A percentile compares a stretch with the other conserved stretches of the same genome.
These are phyloP conservation scores for Pygmarrhopalites habei DNA, from an alignment of 1,140 invertebrate genomes.

Conservation along the genomic window DNA sequence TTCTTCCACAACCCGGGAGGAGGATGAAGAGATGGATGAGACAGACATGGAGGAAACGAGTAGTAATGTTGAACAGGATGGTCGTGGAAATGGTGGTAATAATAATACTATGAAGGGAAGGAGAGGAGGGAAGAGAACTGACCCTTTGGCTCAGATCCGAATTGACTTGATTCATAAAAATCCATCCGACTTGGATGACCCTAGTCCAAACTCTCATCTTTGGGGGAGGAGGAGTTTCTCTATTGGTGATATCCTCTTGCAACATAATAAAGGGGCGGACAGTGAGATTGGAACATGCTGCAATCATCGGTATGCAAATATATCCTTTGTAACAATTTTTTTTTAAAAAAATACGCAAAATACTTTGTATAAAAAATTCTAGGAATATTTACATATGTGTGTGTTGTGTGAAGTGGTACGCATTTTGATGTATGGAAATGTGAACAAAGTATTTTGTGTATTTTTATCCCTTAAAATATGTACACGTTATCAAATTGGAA, in stretches of 20 bases:
- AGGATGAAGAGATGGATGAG: background rate
- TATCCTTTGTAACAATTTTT: too few relatives aligned
- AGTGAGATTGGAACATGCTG: background rate
- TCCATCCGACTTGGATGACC: conserved; percentile 12
- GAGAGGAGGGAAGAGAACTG: background rate
- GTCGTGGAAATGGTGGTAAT: background rate
- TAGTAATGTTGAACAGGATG: background rate
- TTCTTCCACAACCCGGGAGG: background rate
- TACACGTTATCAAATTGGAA: too few relatives aligned
- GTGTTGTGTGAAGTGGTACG: too few relatives aligned
- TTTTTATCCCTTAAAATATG: too few relatives aligned
- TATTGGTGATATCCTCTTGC: conserved; percentile 25
- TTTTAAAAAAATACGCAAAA: too few relatives aligned
- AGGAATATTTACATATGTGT: too few relatives aligned
- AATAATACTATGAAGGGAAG: background rate
- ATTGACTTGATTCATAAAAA: conserved; percentile 30
- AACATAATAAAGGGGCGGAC: background rate
- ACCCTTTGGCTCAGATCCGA: conserved; percentile 27
- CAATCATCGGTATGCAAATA: background rate
- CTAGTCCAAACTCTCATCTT: background rate
- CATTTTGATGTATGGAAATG: too few relatives aligned
- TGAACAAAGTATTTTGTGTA: too few relatives aligned
- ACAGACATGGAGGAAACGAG: background rate
- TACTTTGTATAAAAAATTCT: too few relatives aligned
- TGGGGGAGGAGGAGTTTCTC: conserved; percentile 22